Conservation (phyloP, 2,113 vertebrate species). For the Pomatostomus ruficeps region DNA sequence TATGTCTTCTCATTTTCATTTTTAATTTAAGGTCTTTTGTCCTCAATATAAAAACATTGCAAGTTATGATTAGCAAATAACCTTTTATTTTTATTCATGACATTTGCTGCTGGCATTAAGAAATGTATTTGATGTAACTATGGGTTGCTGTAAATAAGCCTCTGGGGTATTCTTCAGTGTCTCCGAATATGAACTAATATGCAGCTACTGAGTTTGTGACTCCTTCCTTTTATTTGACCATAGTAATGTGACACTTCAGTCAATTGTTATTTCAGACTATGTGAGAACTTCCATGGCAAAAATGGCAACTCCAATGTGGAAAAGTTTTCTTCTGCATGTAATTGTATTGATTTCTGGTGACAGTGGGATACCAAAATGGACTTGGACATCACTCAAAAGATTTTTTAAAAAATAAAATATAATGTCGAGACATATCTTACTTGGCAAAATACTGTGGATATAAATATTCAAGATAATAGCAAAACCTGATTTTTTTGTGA, state of each 20-base stretch:
- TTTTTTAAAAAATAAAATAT: neutral
- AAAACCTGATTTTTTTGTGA: neutral
- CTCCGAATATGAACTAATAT: neutral
- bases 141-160: neutral
- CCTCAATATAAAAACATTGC: neutral
- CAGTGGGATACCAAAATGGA: neutral
- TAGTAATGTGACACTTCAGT: neutral
- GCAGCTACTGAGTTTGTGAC: neutral
- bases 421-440: neutral
- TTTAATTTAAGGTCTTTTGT: neutral
- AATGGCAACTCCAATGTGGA: neutral
- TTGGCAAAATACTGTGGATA: neutral
- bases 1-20: neutral
- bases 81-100: neutral
- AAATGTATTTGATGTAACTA: neutral
- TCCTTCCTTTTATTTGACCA: neutral
- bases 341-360: neutral
- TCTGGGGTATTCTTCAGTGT: neutral
- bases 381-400: neutral
- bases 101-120: neutral
- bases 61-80: neutral
- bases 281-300: neutral
- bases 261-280: neutral
- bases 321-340: neutral
- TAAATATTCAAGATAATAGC: neutral